Base-by-base conservation (phyloP, 2,888 invertebrate species). In the Nematopogon swammerdamellus region DNA sequence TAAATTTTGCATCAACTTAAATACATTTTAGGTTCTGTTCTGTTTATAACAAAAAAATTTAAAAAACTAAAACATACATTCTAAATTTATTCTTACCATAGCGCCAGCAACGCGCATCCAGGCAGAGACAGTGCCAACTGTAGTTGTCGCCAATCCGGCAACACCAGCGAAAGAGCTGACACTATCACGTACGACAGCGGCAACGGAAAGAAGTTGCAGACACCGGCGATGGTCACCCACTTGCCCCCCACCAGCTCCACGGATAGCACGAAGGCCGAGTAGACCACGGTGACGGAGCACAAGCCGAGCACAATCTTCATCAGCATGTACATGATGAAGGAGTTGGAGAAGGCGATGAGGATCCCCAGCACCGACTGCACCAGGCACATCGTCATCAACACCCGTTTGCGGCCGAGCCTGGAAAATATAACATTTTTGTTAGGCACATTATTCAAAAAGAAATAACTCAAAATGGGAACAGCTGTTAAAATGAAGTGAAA, bases 271-370 rank as follows among this genome's bases (percentile, higher is more conserved):
- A 92, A 89, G 19, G 88, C 89, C 42, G 90, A 87, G 65, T 91
- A 89, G 19, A 91, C 91, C 46, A 91, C 87, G 17, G 91, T 89
- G n/a, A 91, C 89, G 1, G 88, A 89, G 14, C 89, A 87, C 57
- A 88, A 84, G 1, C 92, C 92, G 64, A 90, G 82, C 2, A 88
- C 61, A 3, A 88, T 84, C 45, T 91, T 76, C 44, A 91, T 79
- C 0, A 85, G 68, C 45, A 89, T 80, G 68, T 90, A 92, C 54
- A 89, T 76, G 56, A 85, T 74, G 67, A 86, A 89, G 56, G 87
- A 86, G 18, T 87, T 85, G 3, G 85, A 84, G 58, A 91, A 83
- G 11, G 89, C 84, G 1, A 90, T 83, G n/a, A 83, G 68, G 45
- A 85, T 73, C n/a, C 83, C 89, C 18, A 89, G 74, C 8, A 83